These are phyloP conservation scores for Synergus itoensis DNA, from an alignment of 2,888 invertebrate species.

Conservation along the genomic window DNA sequence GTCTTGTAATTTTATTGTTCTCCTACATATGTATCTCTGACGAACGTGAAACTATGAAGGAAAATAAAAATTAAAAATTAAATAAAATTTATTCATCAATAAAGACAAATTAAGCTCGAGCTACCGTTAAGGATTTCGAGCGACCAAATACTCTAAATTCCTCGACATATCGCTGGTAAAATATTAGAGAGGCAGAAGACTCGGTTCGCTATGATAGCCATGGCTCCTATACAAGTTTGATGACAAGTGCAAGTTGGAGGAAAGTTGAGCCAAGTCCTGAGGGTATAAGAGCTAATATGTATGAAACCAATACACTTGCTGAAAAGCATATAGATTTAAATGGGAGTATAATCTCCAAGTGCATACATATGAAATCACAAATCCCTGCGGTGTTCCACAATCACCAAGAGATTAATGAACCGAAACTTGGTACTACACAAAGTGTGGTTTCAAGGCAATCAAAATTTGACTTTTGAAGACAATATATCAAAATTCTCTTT, in stretches of 20 bases:
- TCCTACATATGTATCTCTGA: background rate
- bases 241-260: conserved; percentile 51
- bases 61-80: too few relatives aligned
- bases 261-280: conserved; percentile 51
- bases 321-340: background rate
- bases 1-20: background rate
- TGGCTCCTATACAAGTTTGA: conserved; percentile 49
- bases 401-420: background rate
- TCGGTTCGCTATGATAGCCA: conserved; percentile 57
- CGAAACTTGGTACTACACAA: background rate
- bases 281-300: conserved; percentile 33
- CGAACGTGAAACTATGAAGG: background rate
- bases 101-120: background rate
- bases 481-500: background rate
- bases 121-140: background rate
- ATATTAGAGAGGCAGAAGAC: conserved; percentile 49
- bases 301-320: background rate
- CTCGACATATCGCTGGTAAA: conserved; percentile 28
- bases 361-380: background rate
- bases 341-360: background rate
- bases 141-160: background rate
- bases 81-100: background rate
- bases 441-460: background rate
- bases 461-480: background rate
- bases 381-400: background rate